A percentile compares a stretch with the other conserved stretches of the same genome.
These are phyloP conservation scores for Charina bottae DNA, from an alignment of 2,113 vertebrate species.

Conservation along the genomic window DNA sequence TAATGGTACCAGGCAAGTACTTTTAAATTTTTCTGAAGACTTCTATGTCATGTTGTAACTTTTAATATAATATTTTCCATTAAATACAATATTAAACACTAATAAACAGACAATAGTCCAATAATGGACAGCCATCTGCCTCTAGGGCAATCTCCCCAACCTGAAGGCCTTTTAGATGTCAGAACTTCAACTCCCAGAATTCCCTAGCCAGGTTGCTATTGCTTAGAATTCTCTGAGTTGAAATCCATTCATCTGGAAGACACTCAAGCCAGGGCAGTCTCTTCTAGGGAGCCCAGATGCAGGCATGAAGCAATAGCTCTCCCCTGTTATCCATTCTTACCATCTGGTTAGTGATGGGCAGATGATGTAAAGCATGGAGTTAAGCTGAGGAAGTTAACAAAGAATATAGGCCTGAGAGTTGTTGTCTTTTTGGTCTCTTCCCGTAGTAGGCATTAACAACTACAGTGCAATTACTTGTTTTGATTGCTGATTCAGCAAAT, in stretches of 20 bases:
- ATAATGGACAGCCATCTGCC: background rate
- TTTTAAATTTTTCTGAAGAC: background rate
- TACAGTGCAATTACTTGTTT: slow-evolving; percentile 61
- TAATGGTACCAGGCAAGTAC: background rate
- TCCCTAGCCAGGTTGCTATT: background rate
- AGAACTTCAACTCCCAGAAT: background rate
- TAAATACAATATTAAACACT: background rate
- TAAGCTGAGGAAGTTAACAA: slow-evolving; percentile 60
- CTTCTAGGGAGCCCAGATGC: background rate
- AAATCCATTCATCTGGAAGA: background rate
- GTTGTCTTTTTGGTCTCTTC: slow-evolving; percentile 60
- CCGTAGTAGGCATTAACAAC: slow-evolving; percentile 67
- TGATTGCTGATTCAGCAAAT: slow-evolving; percentile 78
- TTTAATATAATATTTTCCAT: background rate
- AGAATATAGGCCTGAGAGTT: slow-evolving; percentile 61
- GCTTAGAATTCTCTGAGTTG: background rate
- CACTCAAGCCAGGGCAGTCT: background rate
- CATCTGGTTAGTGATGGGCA: slow-evolving; percentile 9
- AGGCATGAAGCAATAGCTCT: background rate
- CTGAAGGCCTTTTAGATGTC: background rate
- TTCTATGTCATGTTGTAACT: background rate
- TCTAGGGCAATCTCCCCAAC: background rate
- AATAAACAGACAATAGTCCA: background rate
- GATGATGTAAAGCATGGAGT: slow-evolving; percentile 20
- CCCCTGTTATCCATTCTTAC: background rate